These are phyloP conservation scores for Sitta carolinensis DNA, from an alignment of 2,797 vertebrate species.

Conservation along the genomic window DNA sequence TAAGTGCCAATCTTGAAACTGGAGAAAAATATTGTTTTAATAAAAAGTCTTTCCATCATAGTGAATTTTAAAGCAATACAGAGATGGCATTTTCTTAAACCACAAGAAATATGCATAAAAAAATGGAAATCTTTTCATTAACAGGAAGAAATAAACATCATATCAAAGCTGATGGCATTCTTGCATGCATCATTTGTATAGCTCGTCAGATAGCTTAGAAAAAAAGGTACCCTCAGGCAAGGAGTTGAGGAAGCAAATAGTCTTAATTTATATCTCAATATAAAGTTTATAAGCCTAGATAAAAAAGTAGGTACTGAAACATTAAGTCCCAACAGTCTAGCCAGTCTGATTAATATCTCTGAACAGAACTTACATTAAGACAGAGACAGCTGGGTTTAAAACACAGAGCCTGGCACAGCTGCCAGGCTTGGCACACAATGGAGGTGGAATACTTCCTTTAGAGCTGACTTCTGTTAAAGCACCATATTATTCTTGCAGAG, in stretches of 20 bases:
- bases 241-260: constrained; percentile 63
- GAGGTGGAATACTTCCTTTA: background rate
- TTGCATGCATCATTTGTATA: constrained; percentile 55
- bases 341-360: constrained; percentile 66
- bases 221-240: constrained; percentile 66
- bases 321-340: constrained; percentile 45
- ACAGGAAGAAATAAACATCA: constrained; percentile 65
- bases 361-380: constrained; percentile 51
- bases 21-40: constrained; percentile 68
- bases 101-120: constrained; percentile 20
- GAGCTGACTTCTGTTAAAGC: constrained; percentile 1
- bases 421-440: background rate
- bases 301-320: constrained; percentile 64
- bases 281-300: constrained; percentile 65
- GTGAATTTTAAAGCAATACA: constrained; percentile 53
- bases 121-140: constrained; percentile 71
- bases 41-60: constrained; percentile 59
- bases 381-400: constrained; percentile 26
- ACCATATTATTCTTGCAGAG: background rate
- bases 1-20: constrained; percentile 38
- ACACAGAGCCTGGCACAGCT: background rate
- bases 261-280: constrained; percentile 72
- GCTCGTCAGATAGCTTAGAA: constrained; percentile 56
- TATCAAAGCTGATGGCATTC: constrained; percentile 64
- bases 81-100: constrained; percentile 45